Evolutionary conservation across 2,797 vertebrate genomes (phyloP).

Genomic region (Acanthiza pusilla): DNA sequence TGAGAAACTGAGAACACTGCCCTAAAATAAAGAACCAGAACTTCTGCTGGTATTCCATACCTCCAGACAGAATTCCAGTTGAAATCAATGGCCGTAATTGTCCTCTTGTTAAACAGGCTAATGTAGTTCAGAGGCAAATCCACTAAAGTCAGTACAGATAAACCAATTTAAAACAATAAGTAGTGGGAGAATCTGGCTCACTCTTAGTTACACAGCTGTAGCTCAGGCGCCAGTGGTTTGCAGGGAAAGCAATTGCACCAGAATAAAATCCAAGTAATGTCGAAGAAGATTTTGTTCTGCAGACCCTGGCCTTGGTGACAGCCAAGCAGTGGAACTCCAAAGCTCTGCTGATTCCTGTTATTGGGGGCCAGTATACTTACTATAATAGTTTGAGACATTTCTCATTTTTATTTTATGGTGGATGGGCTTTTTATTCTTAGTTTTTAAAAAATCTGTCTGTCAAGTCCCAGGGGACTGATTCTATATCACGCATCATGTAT

Average conservation of each 20-base stretch:
- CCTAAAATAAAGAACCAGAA: not conserved
- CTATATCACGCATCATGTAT: not conserved
- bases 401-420: not conserved
- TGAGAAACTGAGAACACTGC: not conserved
- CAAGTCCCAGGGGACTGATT: not conserved
- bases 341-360: not conserved
- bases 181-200: conserved; percentile 6
- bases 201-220: not conserved
- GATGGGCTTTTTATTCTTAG: not conserved
- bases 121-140: conserved; percentile 15
- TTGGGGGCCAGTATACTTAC: not conserved
- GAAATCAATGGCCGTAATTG: not conserved
- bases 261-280: not conserved
- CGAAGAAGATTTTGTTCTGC: not conserved
- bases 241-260: not conserved
- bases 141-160: conserved; percentile 27
- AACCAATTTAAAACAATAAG: conserved; percentile 22
- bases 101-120: not conserved
- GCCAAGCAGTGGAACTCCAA: not conserved
- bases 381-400: not conserved
- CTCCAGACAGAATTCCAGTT: not conserved
- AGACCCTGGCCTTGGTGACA: not conserved
- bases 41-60: not conserved
- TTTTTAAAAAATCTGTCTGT: not conserved
- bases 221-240: not conserved